Base-by-base conservation (phyloP, 2,113 vertebrate species). In the Circaetus cinerascens region DNA sequence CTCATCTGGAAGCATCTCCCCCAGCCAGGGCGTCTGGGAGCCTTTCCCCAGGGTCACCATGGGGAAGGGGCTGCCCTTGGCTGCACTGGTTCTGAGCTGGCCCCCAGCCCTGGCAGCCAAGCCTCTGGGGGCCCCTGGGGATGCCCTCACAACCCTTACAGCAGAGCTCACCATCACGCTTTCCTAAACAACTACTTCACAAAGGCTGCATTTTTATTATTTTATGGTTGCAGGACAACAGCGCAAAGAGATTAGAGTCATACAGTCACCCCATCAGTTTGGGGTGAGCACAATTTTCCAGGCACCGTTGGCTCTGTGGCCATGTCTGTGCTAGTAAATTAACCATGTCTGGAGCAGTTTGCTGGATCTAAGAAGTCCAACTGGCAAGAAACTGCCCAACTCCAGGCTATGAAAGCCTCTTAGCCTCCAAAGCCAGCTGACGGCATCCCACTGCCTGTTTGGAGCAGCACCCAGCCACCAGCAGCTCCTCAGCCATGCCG, bases 121-220 rank as follows among this genome's bases (percentile, higher is more conserved):
- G 60, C 30, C 27, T 66, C 63, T 0, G 0, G 27, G 55, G 73
- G 40, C 3, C 55, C 36, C 10, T 5, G 1, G 10, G 13, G 56
- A 22, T 5, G 7, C 15, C 78, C 69, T 74, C 46, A 77, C 4
- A 71, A 30, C 15, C 41, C 56, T 72, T 13, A 34, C 9, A 79
- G n/a, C 62, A 82, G 66, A 60, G 56, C 36, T 94, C 38, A 27
- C 38, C 69, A 63, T 50, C 66, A 53, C 2, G 0, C 36, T 32
- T 60, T 81, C 68, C 64, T 77, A 16, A 66, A 62, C 15, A 59
- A 71, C 20, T 25, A 2, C 36, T 75, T 88, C 66, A 66, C 53
- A 91, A 79, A 83, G 53, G 46, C 71, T 46, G 34, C 12, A 26
- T n/a, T 94, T 74, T 72, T 34, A 29, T 22, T 82, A 51, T 46